Evolutionary conservation across 2,797 vertebrate species (phyloP).

Genomic region (Malacoraja senta): DNA sequence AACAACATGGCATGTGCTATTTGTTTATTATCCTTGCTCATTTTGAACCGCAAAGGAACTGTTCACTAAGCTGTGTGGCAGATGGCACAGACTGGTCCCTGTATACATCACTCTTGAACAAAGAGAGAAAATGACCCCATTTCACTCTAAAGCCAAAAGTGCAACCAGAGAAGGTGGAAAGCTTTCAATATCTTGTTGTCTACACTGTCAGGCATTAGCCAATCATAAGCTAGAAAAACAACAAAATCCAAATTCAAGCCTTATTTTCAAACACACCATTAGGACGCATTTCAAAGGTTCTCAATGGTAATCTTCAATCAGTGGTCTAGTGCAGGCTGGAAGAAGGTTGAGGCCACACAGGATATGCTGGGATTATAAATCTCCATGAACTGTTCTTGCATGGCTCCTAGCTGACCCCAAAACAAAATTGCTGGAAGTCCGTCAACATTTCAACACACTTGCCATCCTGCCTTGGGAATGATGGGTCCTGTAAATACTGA

Average conservation of each 20-base stretch:
- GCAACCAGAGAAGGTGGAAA: not conserved
- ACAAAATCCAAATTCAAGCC: not conserved
- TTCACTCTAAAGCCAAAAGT: not conserved
- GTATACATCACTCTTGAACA: not conserved
- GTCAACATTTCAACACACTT: not conserved
- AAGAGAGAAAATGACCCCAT: no score
- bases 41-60: constrained; percentile 13
- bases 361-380: not conserved
- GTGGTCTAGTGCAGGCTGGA: not conserved
- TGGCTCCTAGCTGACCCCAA: not conserved
- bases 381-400: not conserved
- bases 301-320: not conserved
- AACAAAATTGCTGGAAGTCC: not conserved
- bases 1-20: not conserved
- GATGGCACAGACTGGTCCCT: constrained; percentile 5
- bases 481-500: not conserved
- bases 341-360: not conserved
- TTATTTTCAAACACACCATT: not conserved
- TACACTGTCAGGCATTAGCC: not conserved
- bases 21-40: constrained; percentile 25
- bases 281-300: not conserved
- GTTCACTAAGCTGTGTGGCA: not conserved
- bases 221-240: constrained; percentile 10
- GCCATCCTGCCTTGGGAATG: not conserved
- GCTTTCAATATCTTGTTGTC: not conserved